A percentile compares a stretch with the other conserved stretches of the same genome.
Evolutionary conservation across 2,888 invertebrate species (phyloP).

Genomic region (Chrysomela aeneicollis): DNA sequence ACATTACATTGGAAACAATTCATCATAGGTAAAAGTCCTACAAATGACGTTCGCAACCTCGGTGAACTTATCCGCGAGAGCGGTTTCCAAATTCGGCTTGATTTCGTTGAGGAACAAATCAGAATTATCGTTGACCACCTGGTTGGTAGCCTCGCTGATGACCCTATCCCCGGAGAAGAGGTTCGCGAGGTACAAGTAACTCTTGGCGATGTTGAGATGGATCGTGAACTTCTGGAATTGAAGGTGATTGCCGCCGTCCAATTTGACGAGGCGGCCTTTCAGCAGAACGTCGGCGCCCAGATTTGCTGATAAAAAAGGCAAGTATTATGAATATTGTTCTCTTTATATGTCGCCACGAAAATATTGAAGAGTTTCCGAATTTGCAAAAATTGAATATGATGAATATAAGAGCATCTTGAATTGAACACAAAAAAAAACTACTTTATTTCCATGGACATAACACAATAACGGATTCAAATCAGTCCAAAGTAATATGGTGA

Average conservation of each 20-base stretch:
- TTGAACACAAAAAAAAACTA: too few species aligned
- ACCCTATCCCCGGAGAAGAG: slow-evolving; percentile 73
- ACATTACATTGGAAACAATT: slow-evolving; percentile 67
- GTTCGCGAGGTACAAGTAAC: slow-evolving; percentile 70
- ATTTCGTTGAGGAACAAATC: slow-evolving; percentile 74
- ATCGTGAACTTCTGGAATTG: slow-evolving; percentile 72
- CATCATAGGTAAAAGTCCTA: slow-evolving; percentile 72
- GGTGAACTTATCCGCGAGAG: slow-evolving; percentile 72
- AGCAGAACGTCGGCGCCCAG: slow-evolving; percentile 72
- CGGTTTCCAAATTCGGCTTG: slow-evolving; percentile 70
- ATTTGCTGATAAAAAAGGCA: slow-evolving; percentile 65
- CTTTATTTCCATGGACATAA: too few species aligned
- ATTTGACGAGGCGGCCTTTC: slow-evolving; percentile 67
- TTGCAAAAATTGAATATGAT: too few species aligned
- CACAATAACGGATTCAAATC: too few species aligned
- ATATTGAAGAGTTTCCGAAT: too few species aligned
- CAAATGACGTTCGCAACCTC: slow-evolving; percentile 76
- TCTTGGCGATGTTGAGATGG: slow-evolving; percentile 68
- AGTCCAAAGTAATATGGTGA: too few species aligned
- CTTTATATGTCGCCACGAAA: too few species aligned
- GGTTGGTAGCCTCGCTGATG: slow-evolving; percentile 71
- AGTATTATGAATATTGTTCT: too few species aligned
- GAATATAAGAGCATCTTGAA: too few species aligned
- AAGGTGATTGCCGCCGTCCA: slow-evolving; percentile 68
- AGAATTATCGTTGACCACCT: slow-evolving; percentile 73